Evolutionary conservation across 2,797 vertebrate species (phyloP).

Genomic region (Acropternis orthonyx): DNA sequence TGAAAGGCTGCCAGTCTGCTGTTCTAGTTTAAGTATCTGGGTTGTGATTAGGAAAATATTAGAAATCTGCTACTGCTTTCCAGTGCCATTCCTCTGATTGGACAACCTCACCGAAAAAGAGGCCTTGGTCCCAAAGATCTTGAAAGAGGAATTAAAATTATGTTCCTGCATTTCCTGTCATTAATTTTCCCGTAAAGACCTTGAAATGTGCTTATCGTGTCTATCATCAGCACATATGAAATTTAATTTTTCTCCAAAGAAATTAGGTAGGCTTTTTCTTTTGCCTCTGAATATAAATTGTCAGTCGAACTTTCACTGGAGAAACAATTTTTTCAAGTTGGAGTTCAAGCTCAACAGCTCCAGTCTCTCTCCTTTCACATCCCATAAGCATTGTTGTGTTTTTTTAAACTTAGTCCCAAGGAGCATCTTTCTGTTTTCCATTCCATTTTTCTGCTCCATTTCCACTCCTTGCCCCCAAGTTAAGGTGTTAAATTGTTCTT

Average conservation of each 20-base stretch:
- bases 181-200: slow-evolving; percentile 34
- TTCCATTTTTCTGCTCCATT: slow-evolving; percentile 12
- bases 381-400: fast-evolving
- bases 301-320: not conserved
- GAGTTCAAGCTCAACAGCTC: not conserved
- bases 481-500: slow-evolving; percentile 41
- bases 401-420: not conserved
- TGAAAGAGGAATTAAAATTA: slow-evolving; percentile 43
- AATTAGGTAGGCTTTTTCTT: not conserved
- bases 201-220: slow-evolving; percentile 4
- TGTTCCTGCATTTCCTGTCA: not conserved
- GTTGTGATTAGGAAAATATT: slow-evolving; percentile 43
- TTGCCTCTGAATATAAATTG: not conserved
- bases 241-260: not conserved
- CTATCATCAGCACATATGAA: not conserved
- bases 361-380: not conserved
- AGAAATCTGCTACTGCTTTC: slow-evolving; percentile 5
- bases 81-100: not conserved
- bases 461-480: not conserved
- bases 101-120: slow-evolving; percentile 4
- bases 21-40: slow-evolving; percentile 55
- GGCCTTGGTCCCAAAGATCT: slow-evolving; percentile 22
- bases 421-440: not conserved
- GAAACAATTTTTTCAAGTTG: not conserved
- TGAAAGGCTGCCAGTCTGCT: slow-evolving; percentile 28